These are phyloP conservation scores for Liparis tanakae DNA, from an alignment of 2,797 vertebrate genomes.

Conservation along the genomic window DNA sequence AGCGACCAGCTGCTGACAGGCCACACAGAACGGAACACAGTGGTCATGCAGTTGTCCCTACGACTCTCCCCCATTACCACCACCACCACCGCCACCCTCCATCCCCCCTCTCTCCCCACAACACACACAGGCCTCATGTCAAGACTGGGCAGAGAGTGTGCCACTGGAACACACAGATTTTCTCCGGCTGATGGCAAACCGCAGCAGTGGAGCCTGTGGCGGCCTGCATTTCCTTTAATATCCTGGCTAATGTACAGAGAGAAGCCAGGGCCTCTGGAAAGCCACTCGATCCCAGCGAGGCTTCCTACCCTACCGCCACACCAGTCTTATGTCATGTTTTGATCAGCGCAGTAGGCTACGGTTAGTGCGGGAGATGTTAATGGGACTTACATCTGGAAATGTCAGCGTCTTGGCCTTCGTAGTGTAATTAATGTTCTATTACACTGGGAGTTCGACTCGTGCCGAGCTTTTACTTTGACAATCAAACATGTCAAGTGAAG, in stretches of 20 bases:
- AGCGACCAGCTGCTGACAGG: constrained; percentile 73
- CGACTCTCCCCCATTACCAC: constrained; percentile 55
- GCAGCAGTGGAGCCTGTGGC: constrained; percentile 79
- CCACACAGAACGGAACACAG: constrained; percentile 71
- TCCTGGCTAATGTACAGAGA: constrained; percentile 83
- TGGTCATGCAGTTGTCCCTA: constrained; percentile 69
- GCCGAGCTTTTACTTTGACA: constrained; percentile 11
- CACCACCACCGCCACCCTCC: constrained; percentile 24
- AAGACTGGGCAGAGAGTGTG: constrained; percentile 70
- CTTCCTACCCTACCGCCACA: constrained; percentile 69
- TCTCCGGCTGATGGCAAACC: constrained; percentile 80
- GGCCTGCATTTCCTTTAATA: constrained; percentile 84
- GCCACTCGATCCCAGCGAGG: constrained; percentile 72
- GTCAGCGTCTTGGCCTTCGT: constrained; percentile 44
- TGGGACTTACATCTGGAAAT: constrained; percentile 59
- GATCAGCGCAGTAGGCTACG: constrained; percentile 64
- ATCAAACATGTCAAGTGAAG: constrained; percentile 10
- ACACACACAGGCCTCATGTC: constrained; percentile 63
- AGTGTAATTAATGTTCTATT: constrained; percentile 36
- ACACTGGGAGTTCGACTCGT: constrained; percentile 7
- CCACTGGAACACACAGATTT: constrained; percentile 79
- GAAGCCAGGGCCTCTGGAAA: constrained; percentile 76
- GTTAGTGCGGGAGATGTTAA: constrained; percentile 63
- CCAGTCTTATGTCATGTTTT: constrained; percentile 77
- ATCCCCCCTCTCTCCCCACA: constrained; percentile 34